Conservation (phyloP, 2,888 invertebrate genomes). For the Tiliacea citrago region DNA sequence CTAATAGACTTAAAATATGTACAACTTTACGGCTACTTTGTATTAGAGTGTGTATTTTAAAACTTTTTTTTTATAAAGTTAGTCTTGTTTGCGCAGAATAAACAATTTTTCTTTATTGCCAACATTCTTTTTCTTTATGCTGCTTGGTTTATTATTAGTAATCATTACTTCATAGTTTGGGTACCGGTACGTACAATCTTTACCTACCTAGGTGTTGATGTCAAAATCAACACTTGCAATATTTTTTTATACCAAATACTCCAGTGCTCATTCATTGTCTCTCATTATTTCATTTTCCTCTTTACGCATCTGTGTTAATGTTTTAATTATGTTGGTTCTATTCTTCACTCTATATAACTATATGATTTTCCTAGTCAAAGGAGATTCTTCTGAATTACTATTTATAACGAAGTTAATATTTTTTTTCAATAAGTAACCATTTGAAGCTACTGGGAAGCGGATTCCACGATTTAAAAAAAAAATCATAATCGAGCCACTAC, state of each 20-base stretch:
- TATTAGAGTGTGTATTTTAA: too few species aligned
- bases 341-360: too few species aligned
- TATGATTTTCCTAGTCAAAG: neutral
- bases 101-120: too few species aligned
- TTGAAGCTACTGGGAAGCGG: neutral
- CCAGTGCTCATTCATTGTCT: too few species aligned
- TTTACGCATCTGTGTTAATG: neutral
- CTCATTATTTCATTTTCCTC: too few species aligned
- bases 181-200: neutral
- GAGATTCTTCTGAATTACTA: neutral
- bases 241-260: neutral
- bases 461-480: neutral
- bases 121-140: too few species aligned
- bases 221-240: neutral
- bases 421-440: neutral
- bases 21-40: too few species aligned
- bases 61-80: too few species aligned
- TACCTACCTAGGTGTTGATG: neutral
- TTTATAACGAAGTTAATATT: neutral
- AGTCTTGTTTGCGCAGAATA: too few species aligned
- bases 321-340: too few species aligned
- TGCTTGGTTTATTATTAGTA: too few species aligned
- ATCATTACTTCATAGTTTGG: neutral
- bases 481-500: slow-evolving; percentile 14
- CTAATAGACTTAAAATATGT: too few species aligned